Evolutionary conservation across 2,113 vertebrate genomes (phyloP).

Genomic region (Orycteropus afer): DNA sequence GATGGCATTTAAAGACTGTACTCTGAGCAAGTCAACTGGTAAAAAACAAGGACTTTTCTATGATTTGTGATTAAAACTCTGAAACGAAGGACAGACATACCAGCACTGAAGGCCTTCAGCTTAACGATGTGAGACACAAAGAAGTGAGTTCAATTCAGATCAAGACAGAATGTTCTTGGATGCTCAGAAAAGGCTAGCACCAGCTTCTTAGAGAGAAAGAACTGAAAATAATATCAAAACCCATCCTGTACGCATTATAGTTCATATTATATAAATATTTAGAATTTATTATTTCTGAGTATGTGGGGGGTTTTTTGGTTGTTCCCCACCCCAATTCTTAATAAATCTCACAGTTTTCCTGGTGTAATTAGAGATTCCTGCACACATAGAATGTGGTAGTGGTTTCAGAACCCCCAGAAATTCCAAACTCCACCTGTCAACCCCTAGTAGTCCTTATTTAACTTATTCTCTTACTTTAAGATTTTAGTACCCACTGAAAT

Average conservation of each 20-base stretch:
- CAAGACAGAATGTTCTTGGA: not conserved
- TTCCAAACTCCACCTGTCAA: not conserved
- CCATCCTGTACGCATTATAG: not conserved
- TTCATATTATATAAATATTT: not conserved
- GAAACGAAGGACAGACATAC: not conserved
- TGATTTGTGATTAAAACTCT: not conserved
- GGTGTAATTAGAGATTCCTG: not conserved
- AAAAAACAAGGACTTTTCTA: not conserved
- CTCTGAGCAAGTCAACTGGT: not conserved
- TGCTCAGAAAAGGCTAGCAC: not conserved
- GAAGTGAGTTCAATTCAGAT: not conserved
- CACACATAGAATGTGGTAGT: not conserved
- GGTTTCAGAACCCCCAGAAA: not conserved
- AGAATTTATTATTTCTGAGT: too few species aligned
- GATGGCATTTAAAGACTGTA: not conserved
- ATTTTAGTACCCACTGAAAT: not conserved
- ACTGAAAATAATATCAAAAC: slow-evolving; percentile 13
- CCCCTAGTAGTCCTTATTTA: not conserved
- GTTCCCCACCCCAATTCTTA: too few species aligned
- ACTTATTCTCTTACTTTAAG: slow-evolving; percentile 17
- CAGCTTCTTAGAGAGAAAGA: not conserved
- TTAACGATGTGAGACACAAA: not conserved
- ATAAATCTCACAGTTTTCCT: not conserved
- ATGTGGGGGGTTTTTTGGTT: too few species aligned
- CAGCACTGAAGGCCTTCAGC: not conserved